Conservation (phyloP, 2,888 invertebrate genomes). For the Pyrocoelia pectoralis region DNA sequence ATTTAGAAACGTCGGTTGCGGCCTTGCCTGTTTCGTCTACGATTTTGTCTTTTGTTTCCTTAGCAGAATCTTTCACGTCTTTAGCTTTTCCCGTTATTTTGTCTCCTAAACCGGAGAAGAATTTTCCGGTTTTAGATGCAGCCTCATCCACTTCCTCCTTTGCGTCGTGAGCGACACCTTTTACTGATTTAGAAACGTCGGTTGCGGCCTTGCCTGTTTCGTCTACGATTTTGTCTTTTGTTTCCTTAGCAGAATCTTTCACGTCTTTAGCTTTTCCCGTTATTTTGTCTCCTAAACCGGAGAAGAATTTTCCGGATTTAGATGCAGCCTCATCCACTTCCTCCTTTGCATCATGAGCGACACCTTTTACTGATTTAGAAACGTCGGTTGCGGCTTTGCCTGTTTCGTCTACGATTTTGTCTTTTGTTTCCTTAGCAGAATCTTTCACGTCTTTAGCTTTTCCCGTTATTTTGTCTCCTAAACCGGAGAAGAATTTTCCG, state of each 20-base stretch:
- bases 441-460: constrained; percentile 25
- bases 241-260: constrained; percentile 35
- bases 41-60: constrained; percentile 39
- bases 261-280: constrained; percentile 23
- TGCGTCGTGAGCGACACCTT: constrained; percentile 28
- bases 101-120: constrained; percentile 35
- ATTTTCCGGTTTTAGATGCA: constrained; percentile 27
- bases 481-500: constrained; percentile 31
- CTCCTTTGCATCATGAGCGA: constrained; percentile 19
- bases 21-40: constrained; percentile 40
- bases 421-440: constrained; percentile 28
- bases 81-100: constrained; percentile 24
- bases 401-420: constrained; percentile 41
- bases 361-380: constrained; percentile 24
- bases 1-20: background rate
- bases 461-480: constrained; percentile 31
- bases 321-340: constrained; percentile 16
- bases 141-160: constrained; percentile 35
- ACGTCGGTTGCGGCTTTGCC: constrained; percentile 37
- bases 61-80: constrained; percentile 22
- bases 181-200: constrained; percentile 22
- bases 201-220: constrained; percentile 28
- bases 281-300: constrained; percentile 33
- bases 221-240: constrained; percentile 44
- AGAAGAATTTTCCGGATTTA: constrained; percentile 37